A percentile compares a stretch with the other conserved stretches of the same genome.
phyloP scores from a whole-genome alignment of 2,113 vertebrate genomes.

The Holacanthus passer region DNA sequence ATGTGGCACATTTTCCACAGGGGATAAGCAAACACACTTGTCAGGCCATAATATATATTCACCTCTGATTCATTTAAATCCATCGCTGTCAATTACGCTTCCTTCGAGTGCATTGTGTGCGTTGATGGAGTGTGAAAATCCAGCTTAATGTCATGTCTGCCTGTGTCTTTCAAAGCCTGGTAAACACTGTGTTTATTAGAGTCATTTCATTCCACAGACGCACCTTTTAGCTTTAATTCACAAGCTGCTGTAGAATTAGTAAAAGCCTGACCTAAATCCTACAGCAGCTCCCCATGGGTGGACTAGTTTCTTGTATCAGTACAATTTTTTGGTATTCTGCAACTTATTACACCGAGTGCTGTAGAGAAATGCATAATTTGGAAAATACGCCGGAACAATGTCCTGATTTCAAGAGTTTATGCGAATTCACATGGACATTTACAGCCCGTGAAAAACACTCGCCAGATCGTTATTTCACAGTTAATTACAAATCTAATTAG shows the following conservation, averaged over 20 bases:
- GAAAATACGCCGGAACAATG: conserved; percentile 68
- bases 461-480: conserved; percentile 86
- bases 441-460: conserved; percentile 78
- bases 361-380: conserved; percentile 68
- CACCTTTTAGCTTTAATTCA: conserved; percentile 63
- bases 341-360: conserved; percentile 65
- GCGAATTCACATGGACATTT: conserved; percentile 78
- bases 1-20: conserved; percentile 38
- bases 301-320: conserved; percentile 63
- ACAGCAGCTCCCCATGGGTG: conserved; percentile 55
- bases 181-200: conserved; percentile 63
- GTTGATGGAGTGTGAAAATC: conserved; percentile 67
- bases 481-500: conserved; percentile 89
- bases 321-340: conserved; percentile 42
- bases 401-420: conserved; percentile 78
- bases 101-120: conserved; percentile 30
- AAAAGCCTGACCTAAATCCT: conserved; percentile 75
- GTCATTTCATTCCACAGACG: conserved; percentile 45
- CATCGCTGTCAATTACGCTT: conserved; percentile 57
- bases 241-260: conserved; percentile 59
- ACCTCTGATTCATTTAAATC: conserved; percentile 64
- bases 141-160: conserved; percentile 55
- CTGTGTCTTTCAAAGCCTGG: conserved; percentile 43
- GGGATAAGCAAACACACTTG: conserved; percentile 69
- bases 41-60: conserved; percentile 52